Percentiles rank a stretch among this genome's conserved stretches.
Evolutionary conservation across 1,140 invertebrate species (phyloP).

Genomic region (Sinella curviseta): DNA sequence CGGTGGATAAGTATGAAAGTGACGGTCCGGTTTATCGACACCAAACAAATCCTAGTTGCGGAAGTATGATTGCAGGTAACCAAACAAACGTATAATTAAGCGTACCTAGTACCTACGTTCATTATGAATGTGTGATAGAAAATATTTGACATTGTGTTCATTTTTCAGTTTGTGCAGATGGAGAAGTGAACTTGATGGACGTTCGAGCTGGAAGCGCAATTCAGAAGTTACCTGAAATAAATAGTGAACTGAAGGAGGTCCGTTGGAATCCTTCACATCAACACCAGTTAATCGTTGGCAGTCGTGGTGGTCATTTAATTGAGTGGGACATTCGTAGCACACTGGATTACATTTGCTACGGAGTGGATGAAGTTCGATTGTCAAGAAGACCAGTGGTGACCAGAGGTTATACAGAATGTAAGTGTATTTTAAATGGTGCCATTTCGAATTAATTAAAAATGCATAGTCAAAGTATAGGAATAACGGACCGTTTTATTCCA

Average conservation of each 20-base stretch:
- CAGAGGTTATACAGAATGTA: slow-evolving; percentile 3
- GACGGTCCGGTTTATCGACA: slow-evolving; percentile 30
- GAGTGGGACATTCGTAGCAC: slow-evolving; percentile 39
- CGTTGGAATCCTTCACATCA: slow-evolving; percentile 35
- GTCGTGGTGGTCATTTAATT: slow-evolving; percentile 27
- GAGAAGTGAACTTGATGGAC: slow-evolving; percentile 31
- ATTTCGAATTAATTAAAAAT: not conserved
- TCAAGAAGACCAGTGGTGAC: slow-evolving; percentile 15
- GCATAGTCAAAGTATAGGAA: not conserved
- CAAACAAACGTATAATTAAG: not conserved
- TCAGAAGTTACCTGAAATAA: slow-evolving; percentile 35
- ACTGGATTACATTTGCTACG: slow-evolving; percentile 24
- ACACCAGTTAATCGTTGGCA: slow-evolving; percentile 30
- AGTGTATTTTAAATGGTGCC: not conserved
- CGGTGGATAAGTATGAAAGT: slow-evolving; percentile 27
- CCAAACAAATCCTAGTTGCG: slow-evolving; percentile 29
- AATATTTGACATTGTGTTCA: not conserved
- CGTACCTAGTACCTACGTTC: not conserved
- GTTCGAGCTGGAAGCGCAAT: slow-evolving; percentile 27
- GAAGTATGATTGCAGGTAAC: slow-evolving; percentile 33
- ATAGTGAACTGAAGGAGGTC: not conserved
- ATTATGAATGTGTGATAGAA: not conserved
- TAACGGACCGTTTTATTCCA: not conserved
- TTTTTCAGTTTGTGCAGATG: not conserved
- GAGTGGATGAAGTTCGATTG: not conserved